A percentile compares a stretch with the other conserved stretches of the same genome.
These are phyloP conservation scores for Rhipidura dahli DNA, from an alignment of 2,113 vertebrate genomes.

Conservation along the genomic window DNA sequence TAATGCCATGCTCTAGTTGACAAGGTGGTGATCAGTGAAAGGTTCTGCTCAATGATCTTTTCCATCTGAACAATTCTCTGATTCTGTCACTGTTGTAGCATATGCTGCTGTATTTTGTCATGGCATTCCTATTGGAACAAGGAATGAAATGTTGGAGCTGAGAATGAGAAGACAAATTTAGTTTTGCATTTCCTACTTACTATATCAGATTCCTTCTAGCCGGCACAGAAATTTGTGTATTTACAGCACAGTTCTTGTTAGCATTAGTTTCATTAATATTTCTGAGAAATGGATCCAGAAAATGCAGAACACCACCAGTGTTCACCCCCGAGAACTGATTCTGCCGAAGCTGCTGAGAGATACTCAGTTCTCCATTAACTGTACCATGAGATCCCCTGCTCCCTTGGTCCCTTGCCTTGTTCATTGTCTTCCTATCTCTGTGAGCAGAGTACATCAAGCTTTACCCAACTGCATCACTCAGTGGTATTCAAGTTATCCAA, in stretches of 20 bases:
- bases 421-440: neutral
- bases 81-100: neutral
- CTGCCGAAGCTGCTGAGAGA: neutral
- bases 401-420: neutral
- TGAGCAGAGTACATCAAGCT: neutral
- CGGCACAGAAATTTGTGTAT: neutral
- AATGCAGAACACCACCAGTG: neutral
- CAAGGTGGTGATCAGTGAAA: neutral
- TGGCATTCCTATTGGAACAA: neutral
- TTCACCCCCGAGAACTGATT: neutral
- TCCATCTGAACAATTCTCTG: neutral
- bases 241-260: neutral
- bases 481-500: accelerated
- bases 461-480: neutral
- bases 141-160: neutral
- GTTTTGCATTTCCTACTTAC: neutral
- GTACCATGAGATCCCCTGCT: neutral
- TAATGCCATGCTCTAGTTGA: neutral
- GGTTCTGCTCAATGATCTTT: neutral
- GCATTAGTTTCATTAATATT: neutral
- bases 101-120: neutral
- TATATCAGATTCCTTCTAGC: neutral
- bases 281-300: neutral
- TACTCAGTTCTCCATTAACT: neutral
- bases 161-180: neutral